Base-by-base conservation (phyloP, 1,140 invertebrate species). In the Adoxophyes honmai region DNA sequence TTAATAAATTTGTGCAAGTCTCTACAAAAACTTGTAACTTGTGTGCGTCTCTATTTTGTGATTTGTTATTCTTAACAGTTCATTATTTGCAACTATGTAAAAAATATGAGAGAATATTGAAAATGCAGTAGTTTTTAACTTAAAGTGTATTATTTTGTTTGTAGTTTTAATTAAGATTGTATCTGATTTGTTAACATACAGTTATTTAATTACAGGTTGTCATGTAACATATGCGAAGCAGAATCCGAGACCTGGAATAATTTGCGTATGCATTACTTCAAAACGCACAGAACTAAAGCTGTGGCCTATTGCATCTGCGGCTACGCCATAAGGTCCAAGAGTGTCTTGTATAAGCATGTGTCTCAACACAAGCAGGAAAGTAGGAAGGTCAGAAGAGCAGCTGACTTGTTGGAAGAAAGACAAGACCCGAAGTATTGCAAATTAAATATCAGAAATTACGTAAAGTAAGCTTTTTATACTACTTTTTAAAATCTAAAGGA, bases 321-420 rank as follows among this genome's bases (percentile, higher is more conserved):
- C 1, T 79, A 73, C 53, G 69, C 70, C 10, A 72, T 88, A 33
- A 70, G 57, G 58, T 86, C 85, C 4, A 88, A 85, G 42, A 84
- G 72, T 64, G 74, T 79, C 15, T 70, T 88, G 15, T 88, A 86
- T 62, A 85, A 80, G 60, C 85, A 88, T 67, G 75, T 86, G 42
- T 73, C 80, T 10, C 78, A 82, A 33, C 85, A 88, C 55, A 82
- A 79, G 67, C 28, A 75, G 36, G 73, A 78, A 61, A 75, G 70
- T 56, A 70, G 65, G n/a, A 81, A 76, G 63, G 59, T 70, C 34
- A 75, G 64, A 44, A 80, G 62, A 51, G 18, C 16, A 55, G 11
- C 66, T 72, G n/a, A 37, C 33, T 1, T 66, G 66, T 44, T 44
- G 38, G 4, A 73, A 81, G 9, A 71, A 68, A 57, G 66, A 70